Base-by-base conservation (phyloP, 2,888 invertebrate genomes). In the Rutpela maculata region DNA sequence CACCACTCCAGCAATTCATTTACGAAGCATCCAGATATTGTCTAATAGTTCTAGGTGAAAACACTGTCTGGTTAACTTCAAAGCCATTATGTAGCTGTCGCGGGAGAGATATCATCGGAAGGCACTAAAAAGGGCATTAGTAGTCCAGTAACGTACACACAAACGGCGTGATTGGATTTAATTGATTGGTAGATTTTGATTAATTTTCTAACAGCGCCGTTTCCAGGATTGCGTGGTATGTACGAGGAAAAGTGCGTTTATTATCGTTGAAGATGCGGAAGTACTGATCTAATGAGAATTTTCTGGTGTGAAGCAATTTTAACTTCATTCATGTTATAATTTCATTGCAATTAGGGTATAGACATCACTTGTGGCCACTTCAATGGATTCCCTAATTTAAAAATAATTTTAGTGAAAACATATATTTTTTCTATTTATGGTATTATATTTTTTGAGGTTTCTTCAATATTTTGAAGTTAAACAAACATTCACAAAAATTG, bases 1-100 rank as follows among this genome's bases (percentile, higher is more conserved):
- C 11, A 26, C 11, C 31, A 17, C 10, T n/a, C n/a, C 22, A 17
- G 60, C 3, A 31, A 62, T 62, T 62, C 26, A 62, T 31, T 31
- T 31, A 35, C 62, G 9, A 19, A 62, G 4, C n/a, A 26, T 31
- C 26, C n/a, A 31, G 62, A 62, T 62, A 31, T 31, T 31, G 62
- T 31, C 62, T 62, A 62, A 62, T 22, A 31, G 26, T 9, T 62
- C 62, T 22, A 62, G 62, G 59, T 59, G 59, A 62, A 62, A n/a
- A 31, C 26, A 31, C 0, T 31, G 7, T 62, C n/a, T 62, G n/a
- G 12, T 12, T 62, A 11, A 9, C 62, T 62, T 50, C 50, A n/a
- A n/a, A 50, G 50, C 50, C 50, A 62, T 62, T 62, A 62, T 31
- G 15, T 19, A 22, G 11, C 19, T 22, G 19, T 59, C 59, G 59